Evolutionary conservation across 2,113 vertebrate species (phyloP).

Genomic region (Mus spicilegus): DNA sequence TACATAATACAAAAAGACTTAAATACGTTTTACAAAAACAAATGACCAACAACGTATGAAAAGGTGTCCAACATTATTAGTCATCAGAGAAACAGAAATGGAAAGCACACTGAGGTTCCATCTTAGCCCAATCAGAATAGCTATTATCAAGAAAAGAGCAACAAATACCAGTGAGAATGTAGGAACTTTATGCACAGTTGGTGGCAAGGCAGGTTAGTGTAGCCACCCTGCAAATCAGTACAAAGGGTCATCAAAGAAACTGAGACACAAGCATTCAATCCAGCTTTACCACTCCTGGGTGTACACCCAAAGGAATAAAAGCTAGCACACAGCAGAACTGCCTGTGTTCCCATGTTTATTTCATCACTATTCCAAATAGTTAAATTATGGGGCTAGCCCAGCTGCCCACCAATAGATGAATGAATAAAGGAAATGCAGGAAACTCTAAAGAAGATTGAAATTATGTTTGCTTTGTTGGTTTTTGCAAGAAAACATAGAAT

Average conservation of each 20-base stretch:
- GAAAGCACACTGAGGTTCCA: background rate
- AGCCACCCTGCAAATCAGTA: background rate
- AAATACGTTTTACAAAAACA: background rate
- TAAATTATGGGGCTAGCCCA: background rate
- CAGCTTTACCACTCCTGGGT: background rate
- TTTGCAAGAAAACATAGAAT: background rate
- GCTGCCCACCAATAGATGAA: background rate
- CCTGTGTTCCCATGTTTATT: background rate
- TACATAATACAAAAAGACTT: background rate
- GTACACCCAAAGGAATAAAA: background rate
- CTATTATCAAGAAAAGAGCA: background rate
- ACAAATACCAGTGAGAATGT: background rate
- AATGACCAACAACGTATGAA: background rate
- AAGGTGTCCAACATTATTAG: background rate
- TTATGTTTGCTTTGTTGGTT: background rate
- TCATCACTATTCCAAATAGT: background rate
- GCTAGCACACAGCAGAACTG: background rate
- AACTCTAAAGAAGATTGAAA: background rate
- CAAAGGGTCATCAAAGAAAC: background rate
- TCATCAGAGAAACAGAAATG: background rate
- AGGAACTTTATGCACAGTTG: background rate
- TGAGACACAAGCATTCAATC: background rate
- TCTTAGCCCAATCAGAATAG: background rate
- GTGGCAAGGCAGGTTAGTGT: background rate
- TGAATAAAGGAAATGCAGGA: background rate